Percentiles rank a stretch among this genome's conserved stretches.
phyloP scores from a whole-genome alignment of 2,113 vertebrate genomes.

The Geothlypis trichas region DNA sequence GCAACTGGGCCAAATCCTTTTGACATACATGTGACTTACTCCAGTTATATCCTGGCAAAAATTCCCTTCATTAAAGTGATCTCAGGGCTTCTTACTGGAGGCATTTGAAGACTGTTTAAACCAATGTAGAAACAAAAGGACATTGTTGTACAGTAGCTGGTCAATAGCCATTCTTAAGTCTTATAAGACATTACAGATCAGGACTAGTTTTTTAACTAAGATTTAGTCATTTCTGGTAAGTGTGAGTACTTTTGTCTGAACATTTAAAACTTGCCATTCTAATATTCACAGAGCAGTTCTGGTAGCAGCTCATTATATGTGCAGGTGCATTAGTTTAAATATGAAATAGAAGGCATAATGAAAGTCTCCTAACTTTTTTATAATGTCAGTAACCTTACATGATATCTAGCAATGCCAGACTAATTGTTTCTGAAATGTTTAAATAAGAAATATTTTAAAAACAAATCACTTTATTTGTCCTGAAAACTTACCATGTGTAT shows the following conservation, averaged over 20 bases:
- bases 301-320: background rate
- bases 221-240: background rate
- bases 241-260: background rate
- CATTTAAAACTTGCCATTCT: background rate
- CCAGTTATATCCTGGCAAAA: background rate
- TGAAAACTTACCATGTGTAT: background rate
- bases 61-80: background rate
- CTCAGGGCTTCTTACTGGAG: background rate
- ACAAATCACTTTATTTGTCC: background rate
- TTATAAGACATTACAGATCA: background rate
- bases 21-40: background rate
- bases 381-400: background rate
- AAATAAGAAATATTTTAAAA: background rate
- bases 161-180: background rate
- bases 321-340: background rate
- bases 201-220: background rate
- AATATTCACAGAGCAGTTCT: background rate
- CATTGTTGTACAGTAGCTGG: background rate
- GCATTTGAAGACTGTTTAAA: background rate
- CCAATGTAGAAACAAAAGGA: rapidly evolving
- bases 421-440: background rate
- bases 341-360: background rate
- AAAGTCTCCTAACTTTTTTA: background rate
- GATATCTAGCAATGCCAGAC: background rate
- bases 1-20: background rate